These are phyloP conservation scores for Apodemia zela DNA, from an alignment of 2,888 invertebrate species.

Conservation along the genomic window DNA sequence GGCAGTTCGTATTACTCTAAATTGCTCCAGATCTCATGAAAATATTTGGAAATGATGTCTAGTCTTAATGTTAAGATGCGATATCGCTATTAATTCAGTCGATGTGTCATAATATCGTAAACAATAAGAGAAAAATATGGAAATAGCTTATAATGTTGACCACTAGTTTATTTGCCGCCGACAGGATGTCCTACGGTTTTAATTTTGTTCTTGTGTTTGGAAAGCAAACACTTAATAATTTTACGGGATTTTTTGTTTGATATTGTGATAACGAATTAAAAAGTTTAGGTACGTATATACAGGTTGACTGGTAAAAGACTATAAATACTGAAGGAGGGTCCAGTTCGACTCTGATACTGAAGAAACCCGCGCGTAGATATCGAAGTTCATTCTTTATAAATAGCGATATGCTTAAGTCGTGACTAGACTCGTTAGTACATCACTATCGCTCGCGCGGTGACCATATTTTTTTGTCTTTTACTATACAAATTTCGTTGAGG, in stretches of 20 bases:
- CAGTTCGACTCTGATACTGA: no score
- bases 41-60: slow-evolving; percentile 40
- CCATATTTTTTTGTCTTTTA: no score
- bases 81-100: slow-evolving; percentile 3
- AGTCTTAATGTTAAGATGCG: slow-evolving; percentile 23
- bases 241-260: background rate
- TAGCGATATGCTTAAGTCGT: no score
- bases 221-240: background rate
- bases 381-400: no score
- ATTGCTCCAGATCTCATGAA: slow-evolving; percentile 66
- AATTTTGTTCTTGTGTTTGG: background rate
- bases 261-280: background rate
- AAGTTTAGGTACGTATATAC: no score
- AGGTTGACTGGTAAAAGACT: no score
- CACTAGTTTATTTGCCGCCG: background rate
- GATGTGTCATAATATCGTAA: background rate
- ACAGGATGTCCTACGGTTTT: background rate
- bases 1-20: slow-evolving; percentile 60
- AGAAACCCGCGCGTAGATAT: no score
- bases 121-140: background rate
- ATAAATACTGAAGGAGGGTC: no score
- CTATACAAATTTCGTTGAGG: no score
- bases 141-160: background rate
- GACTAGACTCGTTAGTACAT: no score
- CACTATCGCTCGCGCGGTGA: no score